phyloP scores from a whole-genome alignment of 2,888 invertebrate species.

The Antheraea yamamai region DNA sequence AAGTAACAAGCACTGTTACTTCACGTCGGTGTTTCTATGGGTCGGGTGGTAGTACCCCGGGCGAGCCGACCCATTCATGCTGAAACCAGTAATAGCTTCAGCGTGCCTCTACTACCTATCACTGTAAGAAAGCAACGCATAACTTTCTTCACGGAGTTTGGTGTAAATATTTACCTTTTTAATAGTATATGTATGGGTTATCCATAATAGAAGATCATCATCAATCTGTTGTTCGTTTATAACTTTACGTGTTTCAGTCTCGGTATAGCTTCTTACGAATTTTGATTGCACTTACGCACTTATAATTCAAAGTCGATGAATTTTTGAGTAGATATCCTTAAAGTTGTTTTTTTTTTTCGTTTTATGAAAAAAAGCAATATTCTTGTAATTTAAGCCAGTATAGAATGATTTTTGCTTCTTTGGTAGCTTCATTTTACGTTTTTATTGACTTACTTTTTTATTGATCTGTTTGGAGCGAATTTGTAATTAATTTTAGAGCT shows the following conservation, averaged over 20 bases:
- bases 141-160: background rate
- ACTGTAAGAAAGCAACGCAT: background rate
- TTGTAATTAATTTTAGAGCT: too few relatives aligned
- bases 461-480: too few relatives aligned
- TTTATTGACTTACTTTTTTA: too few relatives aligned
- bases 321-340: background rate
- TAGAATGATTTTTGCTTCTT: too few relatives aligned
- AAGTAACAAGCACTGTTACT: too few relatives aligned
- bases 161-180: slow-evolving; percentile 11
- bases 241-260: slow-evolving; percentile 5
- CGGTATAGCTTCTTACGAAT: background rate
- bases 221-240: background rate
- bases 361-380: background rate
- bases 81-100: too few relatives aligned
- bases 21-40: too few relatives aligned
- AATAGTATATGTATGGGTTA: background rate
- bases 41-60: too few relatives aligned
- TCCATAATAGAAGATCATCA: background rate
- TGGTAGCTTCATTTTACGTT: too few relatives aligned
- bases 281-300: background rate
- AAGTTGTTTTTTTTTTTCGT: too few relatives aligned
- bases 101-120: too few relatives aligned
- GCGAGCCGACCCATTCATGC: too few relatives aligned
- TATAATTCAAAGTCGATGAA: background rate
- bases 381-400: background rate